Evolutionary conservation across 1,140 invertebrate genomes (phyloP).

Genomic region (Chymomyza costata): DNA sequence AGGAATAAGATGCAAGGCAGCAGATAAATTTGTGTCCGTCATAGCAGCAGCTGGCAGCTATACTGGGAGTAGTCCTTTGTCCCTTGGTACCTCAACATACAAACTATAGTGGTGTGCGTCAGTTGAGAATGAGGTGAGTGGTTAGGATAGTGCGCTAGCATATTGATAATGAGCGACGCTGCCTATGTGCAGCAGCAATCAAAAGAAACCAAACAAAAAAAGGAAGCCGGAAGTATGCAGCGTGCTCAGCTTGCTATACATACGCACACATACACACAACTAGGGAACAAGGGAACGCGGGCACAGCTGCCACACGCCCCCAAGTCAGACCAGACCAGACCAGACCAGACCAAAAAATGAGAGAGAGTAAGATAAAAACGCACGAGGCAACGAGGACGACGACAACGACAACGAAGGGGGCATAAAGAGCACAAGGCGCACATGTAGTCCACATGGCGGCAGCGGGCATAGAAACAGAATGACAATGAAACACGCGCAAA

Average conservation of each 20-base stretch:
- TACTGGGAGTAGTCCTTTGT: no score
- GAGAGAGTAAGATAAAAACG: no score
- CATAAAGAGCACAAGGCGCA: conserved; percentile 19
- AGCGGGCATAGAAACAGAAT: conserved; percentile 29
- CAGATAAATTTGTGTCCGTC: no score
- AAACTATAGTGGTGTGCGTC: no score
- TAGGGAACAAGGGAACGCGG: neutral
- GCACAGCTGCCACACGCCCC: conserved; percentile 1
- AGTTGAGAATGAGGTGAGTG: no score
- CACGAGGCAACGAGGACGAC: neutral
- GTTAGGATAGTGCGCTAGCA: conserved; percentile 15
- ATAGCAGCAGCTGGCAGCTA: no score
- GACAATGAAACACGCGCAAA: conserved; percentile 35
- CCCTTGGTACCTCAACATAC: no score
- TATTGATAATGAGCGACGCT: conserved; percentile 19
- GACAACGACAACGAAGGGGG: conserved; percentile 1
- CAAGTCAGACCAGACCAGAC: neutral
- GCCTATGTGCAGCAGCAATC: conserved; percentile 19
- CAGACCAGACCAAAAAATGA: neutral
- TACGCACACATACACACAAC: neutral
- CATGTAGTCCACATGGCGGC: conserved; percentile 60
- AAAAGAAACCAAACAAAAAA: conserved; percentile 20
- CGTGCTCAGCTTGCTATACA: conserved; percentile 2
- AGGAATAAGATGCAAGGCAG: no score
- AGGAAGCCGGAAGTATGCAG: conserved; percentile 58